These are phyloP conservation scores for Drosophila prosaltans DNA, from an alignment of 1,140 invertebrate genomes.

Conservation along the genomic window DNA sequence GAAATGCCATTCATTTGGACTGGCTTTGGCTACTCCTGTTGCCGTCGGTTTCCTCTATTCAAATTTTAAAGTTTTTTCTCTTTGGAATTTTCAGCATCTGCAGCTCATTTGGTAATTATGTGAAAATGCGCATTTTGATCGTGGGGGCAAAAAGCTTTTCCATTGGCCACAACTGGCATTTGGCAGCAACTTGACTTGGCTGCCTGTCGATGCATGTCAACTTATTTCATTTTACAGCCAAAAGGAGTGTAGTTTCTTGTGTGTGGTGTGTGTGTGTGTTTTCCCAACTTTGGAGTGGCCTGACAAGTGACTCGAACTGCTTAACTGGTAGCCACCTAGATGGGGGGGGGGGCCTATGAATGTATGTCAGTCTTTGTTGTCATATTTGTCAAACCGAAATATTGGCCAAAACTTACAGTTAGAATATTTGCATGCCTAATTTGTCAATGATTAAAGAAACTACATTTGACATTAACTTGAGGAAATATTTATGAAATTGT, in stretches of 20 bases:
- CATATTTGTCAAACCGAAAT: conserved; percentile 5
- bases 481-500: no score
- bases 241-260: conserved; percentile 46
- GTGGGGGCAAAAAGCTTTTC: conserved; percentile 61
- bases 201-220: conserved; percentile 74
- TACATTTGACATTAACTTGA: background rate
- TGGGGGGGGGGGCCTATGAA: background rate
- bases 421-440: conserved; percentile 29
- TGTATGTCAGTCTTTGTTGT: conserved; percentile 6
- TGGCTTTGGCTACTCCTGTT: conserved; percentile 24
- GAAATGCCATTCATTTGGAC: conserved; percentile 60
- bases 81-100: conserved; percentile 58
- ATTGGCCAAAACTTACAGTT: conserved; percentile 4
- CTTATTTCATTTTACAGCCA: conserved; percentile 67
- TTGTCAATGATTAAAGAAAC: conserved; percentile 28
- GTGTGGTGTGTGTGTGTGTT: conserved; percentile 27
- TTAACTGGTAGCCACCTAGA: background rate
- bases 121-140: conserved; percentile 76
- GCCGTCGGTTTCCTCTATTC: conserved; percentile 58
- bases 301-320: conserved; percentile 1
- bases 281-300: conserved; percentile 33
- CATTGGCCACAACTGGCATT: conserved; percentile 48
- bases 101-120: conserved; percentile 79
- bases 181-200: conserved; percentile 21
- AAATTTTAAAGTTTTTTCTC: conserved; percentile 51